A percentile compares a stretch with the other conserved stretches of the same genome.
These are phyloP conservation scores for Toxonevra muliebris DNA, from an alignment of 2,888 invertebrate genomes.

Conservation along the genomic window DNA sequence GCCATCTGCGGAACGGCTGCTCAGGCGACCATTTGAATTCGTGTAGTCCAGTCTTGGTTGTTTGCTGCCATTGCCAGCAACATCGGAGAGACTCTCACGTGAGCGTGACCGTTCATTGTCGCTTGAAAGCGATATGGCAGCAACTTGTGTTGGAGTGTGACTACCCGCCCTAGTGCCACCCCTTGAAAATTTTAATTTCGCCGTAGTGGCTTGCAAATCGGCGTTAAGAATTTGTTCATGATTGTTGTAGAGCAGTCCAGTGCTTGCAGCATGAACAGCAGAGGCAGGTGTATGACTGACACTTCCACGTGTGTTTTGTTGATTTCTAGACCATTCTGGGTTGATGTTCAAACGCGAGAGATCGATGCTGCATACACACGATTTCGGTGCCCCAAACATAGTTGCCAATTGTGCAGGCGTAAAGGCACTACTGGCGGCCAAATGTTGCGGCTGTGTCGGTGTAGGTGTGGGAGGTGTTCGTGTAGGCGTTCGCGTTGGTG, in stretches of 20 bases:
- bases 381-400: slow-evolving; percentile 35
- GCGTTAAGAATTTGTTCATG: slow-evolving; percentile 46
- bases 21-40: slow-evolving; percentile 48
- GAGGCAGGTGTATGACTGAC: slow-evolving; percentile 23
- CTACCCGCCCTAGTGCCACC: slow-evolving; percentile 6
- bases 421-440: slow-evolving; percentile 31
- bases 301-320: slow-evolving; percentile 38
- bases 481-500: slow-evolving; percentile 48
- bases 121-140: slow-evolving; percentile 24
- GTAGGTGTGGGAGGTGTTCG: slow-evolving; percentile 53
- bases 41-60: slow-evolving; percentile 37
- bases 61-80: slow-evolving; percentile 29
- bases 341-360: slow-evolving; percentile 55
- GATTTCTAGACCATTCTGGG: slow-evolving; percentile 56
- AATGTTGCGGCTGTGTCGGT: slow-evolving; percentile 49
- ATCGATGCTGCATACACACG: slow-evolving; percentile 61
- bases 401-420: slow-evolving; percentile 34
- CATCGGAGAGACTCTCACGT: slow-evolving; percentile 38
- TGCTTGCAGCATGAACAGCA: slow-evolving; percentile 19
- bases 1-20: slow-evolving; percentile 49
- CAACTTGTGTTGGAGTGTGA: slow-evolving; percentile 20
- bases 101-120: slow-evolving; percentile 41
- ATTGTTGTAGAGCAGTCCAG: slow-evolving; percentile 35
- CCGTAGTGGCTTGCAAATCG: slow-evolving; percentile 42
- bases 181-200: neutral